phyloP scores from a whole-genome alignment of 1,140 invertebrate genomes.

The Brachionus plicatilis region DNA sequence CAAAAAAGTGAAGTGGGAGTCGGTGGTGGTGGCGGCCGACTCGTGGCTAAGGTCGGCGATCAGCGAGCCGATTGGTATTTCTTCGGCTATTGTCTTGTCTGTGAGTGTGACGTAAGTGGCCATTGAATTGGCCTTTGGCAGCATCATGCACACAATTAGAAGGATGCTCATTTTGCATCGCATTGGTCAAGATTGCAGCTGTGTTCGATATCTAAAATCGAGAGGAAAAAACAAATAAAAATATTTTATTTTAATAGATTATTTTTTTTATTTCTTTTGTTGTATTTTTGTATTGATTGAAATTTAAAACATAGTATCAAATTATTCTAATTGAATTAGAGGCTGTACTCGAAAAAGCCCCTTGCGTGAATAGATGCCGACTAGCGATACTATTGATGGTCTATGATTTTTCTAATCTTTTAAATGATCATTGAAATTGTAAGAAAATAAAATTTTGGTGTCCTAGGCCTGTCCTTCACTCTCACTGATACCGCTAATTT shows the following conservation, averaged over 20 bases:
- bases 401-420: too few species aligned
- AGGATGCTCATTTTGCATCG: background rate
- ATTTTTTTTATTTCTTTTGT: background rate
- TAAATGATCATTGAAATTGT: too few species aligned
- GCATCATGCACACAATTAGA: background rate
- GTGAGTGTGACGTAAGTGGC: background rate
- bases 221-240: background rate
- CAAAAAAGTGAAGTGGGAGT: constrained; percentile 11
- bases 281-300: constrained; percentile 5
- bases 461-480: too few species aligned
- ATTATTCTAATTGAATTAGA: constrained; percentile 22
- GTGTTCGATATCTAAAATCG: background rate
- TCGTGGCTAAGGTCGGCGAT: background rate
- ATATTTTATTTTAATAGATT: constrained; percentile 15
- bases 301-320: constrained; percentile 31
- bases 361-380: background rate
- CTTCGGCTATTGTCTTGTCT: background rate
- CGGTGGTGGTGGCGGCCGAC: background rate
- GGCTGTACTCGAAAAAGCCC: background rate
- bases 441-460: too few species aligned
- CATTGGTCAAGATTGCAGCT: background rate
- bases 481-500: too few species aligned
- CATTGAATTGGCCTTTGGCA: background rate
- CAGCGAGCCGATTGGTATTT: constrained; percentile 10
- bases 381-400: background rate